Evolutionary conservation across 2,113 vertebrate species (phyloP).

Genomic region (Pygoscelis adeliae): DNA sequence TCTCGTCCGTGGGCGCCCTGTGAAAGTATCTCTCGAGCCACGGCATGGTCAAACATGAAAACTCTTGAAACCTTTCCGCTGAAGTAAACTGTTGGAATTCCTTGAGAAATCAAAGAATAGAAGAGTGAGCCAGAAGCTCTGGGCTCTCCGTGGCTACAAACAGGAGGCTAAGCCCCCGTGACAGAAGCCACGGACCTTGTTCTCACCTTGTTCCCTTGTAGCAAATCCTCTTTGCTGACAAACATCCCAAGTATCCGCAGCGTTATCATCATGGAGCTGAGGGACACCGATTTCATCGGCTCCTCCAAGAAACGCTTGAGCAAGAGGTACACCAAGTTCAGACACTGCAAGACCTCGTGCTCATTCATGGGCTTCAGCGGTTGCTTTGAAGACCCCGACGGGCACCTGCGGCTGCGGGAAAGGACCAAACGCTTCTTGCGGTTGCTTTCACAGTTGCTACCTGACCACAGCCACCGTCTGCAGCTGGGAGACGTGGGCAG

Average conservation of each 20-base stretch:
- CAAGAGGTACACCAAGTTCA: not conserved
- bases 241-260: not conserved
- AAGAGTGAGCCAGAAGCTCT: not conserved
- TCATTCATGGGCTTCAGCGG: fast-evolving
- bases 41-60: fast-evolving
- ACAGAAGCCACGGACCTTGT: too few relatives aligned
- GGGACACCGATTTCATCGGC: fast-evolving
- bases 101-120: not conserved
- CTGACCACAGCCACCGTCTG: not conserved
- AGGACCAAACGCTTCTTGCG: not conserved
- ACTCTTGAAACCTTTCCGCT: not conserved
- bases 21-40: not conserved
- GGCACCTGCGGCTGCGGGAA: not conserved
- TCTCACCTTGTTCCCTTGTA: not conserved
- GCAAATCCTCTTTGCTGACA: not conserved
- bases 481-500: too few relatives aligned
- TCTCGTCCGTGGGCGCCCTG: fast-evolving
- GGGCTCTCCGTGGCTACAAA: not conserved
- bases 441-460: not conserved
- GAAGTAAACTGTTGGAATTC: not conserved
- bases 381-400: not conserved
- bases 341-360: not conserved
- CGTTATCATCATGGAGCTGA: not conserved
- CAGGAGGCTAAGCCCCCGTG: not conserved
- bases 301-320: not conserved